Conservation (phyloP, 2,888 invertebrate genomes). For the Metopia argyrocephala region DNA sequence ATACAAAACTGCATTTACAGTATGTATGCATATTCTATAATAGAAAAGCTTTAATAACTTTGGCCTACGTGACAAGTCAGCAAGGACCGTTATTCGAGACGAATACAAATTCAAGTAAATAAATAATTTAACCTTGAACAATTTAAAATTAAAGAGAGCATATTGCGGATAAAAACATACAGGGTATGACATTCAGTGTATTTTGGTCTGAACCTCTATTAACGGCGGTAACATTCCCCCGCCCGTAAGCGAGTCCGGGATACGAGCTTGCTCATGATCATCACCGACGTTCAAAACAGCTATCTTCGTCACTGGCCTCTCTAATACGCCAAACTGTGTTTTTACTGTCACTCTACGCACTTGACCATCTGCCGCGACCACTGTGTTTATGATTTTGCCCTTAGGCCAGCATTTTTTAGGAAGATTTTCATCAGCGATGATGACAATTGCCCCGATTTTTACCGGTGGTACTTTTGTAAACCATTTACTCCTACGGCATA, state of each 20-base stretch:
- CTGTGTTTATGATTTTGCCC: conserved; percentile 22
- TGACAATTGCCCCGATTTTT: conserved; percentile 49
- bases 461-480: conserved; percentile 37
- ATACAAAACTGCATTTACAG: no score
- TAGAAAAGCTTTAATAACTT: no score
- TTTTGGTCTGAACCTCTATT: no score
- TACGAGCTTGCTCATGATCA: background rate
- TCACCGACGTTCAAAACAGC: conserved; percentile 21
- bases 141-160: no score
- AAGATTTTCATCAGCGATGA: conserved; percentile 49
- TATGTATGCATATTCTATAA: no score
- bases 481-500: conserved; percentile 52
- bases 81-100: no score
- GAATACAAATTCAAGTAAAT: no score
- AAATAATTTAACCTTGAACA: no score
- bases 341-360: conserved; percentile 8
- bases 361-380: conserved; percentile 2
- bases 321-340: background rate
- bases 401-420: conserved; percentile 55
- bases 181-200: no score
- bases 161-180: no score
- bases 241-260: background rate
- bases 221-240: conserved; percentile 19
- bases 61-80: no score
- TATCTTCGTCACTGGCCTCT: conserved; percentile 14